Conservation (phyloP, 1,140 invertebrate genomes). For the Agraylea sexmaculata region DNA sequence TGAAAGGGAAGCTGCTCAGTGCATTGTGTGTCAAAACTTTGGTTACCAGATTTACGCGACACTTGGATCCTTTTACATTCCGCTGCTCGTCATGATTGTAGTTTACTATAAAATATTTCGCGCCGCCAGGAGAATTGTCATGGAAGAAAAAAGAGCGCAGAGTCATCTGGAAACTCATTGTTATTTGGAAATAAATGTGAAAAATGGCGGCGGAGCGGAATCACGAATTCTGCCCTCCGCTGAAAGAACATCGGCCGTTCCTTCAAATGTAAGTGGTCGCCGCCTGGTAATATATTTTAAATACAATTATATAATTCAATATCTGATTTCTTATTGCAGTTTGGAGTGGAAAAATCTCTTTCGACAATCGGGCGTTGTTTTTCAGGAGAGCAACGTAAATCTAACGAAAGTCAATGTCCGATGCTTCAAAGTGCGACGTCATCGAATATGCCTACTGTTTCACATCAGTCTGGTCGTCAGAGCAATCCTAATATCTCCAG, state of each 20-base stretch:
- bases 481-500: no score
- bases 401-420: constrained; percentile 62
- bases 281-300: neutral
- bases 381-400: constrained; percentile 46
- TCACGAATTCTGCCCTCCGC: constrained; percentile 38
- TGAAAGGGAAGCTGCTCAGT: constrained; percentile 65
- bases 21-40: constrained; percentile 75
- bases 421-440: constrained; percentile 44
- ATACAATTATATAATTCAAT: constrained; percentile 6
- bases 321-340: constrained; percentile 45
- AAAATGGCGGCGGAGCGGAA: constrained; percentile 53
- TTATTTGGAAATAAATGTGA: constrained; percentile 57
- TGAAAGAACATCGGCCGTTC: constrained; percentile 41
- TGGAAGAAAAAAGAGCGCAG: constrained; percentile 75
- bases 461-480: no score
- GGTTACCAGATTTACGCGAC: constrained; percentile 86
- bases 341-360: constrained; percentile 44
- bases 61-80: constrained; percentile 81
- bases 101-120: constrained; percentile 87
- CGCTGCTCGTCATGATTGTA: constrained; percentile 78
- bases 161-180: constrained; percentile 67
- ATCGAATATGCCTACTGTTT: constrained; percentile 33
- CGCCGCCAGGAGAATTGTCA: constrained; percentile 70
- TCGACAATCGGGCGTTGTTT: constrained; percentile 48
- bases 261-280: constrained; percentile 35